Evolutionary conservation across 2,113 vertebrate species (phyloP).

Genomic region (Otis tarda): DNA sequence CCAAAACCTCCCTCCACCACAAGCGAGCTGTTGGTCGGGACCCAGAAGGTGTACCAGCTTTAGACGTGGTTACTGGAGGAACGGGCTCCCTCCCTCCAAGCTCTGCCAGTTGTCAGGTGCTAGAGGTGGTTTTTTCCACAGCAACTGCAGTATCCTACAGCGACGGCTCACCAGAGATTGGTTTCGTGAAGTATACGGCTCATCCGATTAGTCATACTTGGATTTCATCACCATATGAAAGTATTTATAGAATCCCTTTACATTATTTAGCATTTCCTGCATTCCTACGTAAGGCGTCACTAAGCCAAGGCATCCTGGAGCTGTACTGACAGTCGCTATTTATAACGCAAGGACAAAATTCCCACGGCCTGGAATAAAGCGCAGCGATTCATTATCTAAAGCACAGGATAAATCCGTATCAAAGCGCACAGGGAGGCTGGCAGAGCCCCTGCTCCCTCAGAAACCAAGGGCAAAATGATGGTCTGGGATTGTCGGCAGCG

Average conservation of each 20-base stretch:
- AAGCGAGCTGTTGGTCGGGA: neutral
- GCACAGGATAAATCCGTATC: neutral
- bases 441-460: neutral
- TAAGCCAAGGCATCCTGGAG: neutral
- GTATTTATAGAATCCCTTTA: constrained; percentile 25
- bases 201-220: neutral
- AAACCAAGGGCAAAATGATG: neutral
- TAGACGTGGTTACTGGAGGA: neutral
- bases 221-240: neutral
- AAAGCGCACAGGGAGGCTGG: neutral
- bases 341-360: neutral
- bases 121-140: neutral
- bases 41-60: neutral
- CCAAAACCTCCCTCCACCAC: neutral
- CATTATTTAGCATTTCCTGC: constrained; percentile 24
- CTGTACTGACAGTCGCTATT: neutral
- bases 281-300: neutral
- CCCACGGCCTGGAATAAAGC: neutral
- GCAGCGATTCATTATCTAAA: neutral
- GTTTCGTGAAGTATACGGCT: neutral
- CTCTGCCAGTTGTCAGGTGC: neutral
- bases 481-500: neutral
- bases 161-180: neutral
- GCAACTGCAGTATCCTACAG: neutral
- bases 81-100: neutral